Evolutionary conservation across 2,888 invertebrate species (phyloP).

Genomic region (Brassicogethes aeneus): DNA sequence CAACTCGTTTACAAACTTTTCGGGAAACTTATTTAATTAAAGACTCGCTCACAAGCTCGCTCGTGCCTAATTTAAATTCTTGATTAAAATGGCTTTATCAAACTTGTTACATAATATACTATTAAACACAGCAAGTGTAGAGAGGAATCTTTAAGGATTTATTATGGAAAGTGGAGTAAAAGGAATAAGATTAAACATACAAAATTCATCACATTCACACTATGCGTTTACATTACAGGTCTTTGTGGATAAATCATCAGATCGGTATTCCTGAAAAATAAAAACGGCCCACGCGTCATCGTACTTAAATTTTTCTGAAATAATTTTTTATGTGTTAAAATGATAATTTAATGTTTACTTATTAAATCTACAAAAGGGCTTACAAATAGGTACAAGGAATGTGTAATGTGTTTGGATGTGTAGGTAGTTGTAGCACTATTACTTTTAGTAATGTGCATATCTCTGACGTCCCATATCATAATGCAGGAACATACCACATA

Average conservation of each 20-base stretch:
- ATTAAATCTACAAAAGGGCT: background rate
- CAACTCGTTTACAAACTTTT: too few species aligned
- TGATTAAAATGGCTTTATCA: too few species aligned
- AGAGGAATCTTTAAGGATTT: conserved; percentile 33
- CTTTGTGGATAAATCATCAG: conserved; percentile 14
- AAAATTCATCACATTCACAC: conserved; percentile 24
- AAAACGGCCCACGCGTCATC: background rate
- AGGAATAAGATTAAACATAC: conserved; percentile 20
- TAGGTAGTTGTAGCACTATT: background rate
- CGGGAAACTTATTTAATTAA: too few species aligned
- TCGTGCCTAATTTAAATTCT: too few species aligned
- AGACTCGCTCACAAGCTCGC: too few species aligned
- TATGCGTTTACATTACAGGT: conserved; percentile 37
- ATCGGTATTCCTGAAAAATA: conserved; percentile 17
- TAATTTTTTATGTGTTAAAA: background rate
- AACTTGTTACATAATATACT: too few species aligned
- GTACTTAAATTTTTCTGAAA: background rate
- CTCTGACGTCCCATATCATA: too few species aligned
- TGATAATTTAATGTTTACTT: background rate
- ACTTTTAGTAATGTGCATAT: too few species aligned
- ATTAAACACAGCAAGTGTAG: conserved; percentile 25
- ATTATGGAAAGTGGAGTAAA: conserved; percentile 17
- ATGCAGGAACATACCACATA: too few species aligned
- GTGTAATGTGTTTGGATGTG: background rate
- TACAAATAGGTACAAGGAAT: conserved; percentile 3